Evolutionary conservation across 2,888 invertebrate genomes (phyloP).

Genomic region (Limnephilus auricula): DNA sequence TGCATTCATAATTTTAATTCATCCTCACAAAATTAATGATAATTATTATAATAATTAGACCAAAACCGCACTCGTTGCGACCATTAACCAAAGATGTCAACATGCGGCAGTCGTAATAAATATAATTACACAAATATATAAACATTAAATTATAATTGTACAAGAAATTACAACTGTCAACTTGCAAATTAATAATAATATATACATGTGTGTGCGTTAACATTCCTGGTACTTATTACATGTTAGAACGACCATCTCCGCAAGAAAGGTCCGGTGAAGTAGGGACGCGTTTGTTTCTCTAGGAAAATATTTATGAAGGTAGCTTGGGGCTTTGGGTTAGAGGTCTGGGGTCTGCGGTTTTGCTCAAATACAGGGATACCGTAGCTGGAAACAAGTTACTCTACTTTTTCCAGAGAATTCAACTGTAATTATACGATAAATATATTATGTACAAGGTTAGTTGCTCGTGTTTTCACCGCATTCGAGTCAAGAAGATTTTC

Average conservation of each 20-base stretch:
- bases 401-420: background rate
- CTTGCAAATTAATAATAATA: background rate
- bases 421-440: background rate
- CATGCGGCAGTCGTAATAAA: background rate
- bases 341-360: constrained; percentile 7
- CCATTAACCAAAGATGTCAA: background rate
- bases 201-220: background rate
- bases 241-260: background rate
- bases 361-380: background rate
- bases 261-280: background rate
- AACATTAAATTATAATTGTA: background rate
- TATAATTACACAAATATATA: background rate
- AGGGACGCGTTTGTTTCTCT: constrained; percentile 11
- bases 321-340: background rate
- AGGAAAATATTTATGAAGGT: constrained; percentile 24
- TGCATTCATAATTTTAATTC: background rate
- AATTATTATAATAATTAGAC: background rate
- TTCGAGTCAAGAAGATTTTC: background rate
- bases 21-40: background rate
- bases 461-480: background rate
- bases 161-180: background rate
- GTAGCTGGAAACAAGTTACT: background rate
- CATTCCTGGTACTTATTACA: constrained; percentile 5
- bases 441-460: background rate
- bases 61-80: background rate